Evolutionary conservation across 2,888 invertebrate genomes (phyloP).

Genomic region (Drosophila tanythrix): DNA sequence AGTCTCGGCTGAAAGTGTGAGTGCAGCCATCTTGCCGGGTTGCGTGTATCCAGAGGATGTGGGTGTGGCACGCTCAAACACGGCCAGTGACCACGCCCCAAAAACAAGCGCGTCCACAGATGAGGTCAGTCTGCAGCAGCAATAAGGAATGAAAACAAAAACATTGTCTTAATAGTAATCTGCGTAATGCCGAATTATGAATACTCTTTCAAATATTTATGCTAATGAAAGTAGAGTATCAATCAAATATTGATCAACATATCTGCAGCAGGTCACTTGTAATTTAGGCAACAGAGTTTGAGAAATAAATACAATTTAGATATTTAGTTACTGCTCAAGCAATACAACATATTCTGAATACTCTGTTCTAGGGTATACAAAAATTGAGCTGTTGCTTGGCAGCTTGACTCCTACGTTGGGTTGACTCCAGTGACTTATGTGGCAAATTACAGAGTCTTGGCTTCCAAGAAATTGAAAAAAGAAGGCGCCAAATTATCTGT

Average conservation of each 20-base stretch:
- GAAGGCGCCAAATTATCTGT: constrained; percentile 76
- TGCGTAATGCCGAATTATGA: neutral
- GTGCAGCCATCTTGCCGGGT: constrained; percentile 39
- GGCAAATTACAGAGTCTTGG: constrained; percentile 75
- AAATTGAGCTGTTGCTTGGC: constrained; percentile 73
- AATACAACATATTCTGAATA: neutral
- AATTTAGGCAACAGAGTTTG: neutral
- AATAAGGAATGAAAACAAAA: constrained; percentile 16
- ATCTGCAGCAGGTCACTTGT: neutral
- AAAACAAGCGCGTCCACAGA: constrained; percentile 24
- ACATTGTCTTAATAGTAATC: neutral
- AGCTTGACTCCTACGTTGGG: constrained; percentile 36
- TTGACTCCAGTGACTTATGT: constrained; percentile 81
- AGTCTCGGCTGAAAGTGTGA: constrained; percentile 37
- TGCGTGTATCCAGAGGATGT: constrained; percentile 64
- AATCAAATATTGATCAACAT: neutral
- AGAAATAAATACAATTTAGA: neutral
- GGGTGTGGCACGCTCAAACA: constrained; percentile 67
- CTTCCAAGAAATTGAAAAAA: constrained; percentile 75
- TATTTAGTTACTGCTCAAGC: neutral
- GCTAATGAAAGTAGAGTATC: neutral
- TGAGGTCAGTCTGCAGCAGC: constrained; percentile 46
- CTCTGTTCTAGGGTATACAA: constrained; percentile 8
- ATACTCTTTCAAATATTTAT: constrained; percentile 2
- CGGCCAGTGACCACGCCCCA: constrained; percentile 61